phyloP scores from a whole-genome alignment of 53 echinoderm and acorn worm genomes.

The Arbacia lixula region DNA sequence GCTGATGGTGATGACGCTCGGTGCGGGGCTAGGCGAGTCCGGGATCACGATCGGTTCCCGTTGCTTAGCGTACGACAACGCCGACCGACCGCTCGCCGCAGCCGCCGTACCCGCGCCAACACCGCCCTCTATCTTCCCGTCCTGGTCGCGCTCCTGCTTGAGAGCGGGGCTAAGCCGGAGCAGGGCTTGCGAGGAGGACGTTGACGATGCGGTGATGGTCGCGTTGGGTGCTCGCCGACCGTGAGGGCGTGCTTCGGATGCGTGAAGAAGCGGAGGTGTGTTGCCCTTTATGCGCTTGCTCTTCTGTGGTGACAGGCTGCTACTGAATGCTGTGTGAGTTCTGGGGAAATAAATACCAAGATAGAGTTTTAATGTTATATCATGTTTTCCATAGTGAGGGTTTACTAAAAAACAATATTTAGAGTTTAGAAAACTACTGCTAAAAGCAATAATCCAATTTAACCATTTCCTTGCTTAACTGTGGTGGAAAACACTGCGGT shows the following conservation, averaged over 20 bases:
- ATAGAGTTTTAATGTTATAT: too few relatives aligned
- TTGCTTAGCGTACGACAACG: conserved; percentile 75
- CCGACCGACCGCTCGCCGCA: conserved; percentile 12
- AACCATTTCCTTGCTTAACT: too few relatives aligned
- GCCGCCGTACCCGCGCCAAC: conserved; percentile 1
- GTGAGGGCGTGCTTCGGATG: conserved; percentile 20
- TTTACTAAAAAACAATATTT: too few relatives aligned
- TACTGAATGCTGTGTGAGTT: conserved; percentile 88
- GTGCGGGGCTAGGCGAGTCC: conserved; percentile 89
- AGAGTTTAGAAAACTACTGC: too few relatives aligned
- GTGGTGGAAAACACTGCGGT: too few relatives aligned
- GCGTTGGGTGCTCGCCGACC: conserved; percentile 13
- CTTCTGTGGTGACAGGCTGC: conserved; percentile 98
- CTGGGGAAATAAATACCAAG: conserved; percentile 44
- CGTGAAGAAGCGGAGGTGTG: conserved; percentile 64
- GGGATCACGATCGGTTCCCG: conserved; percentile 95
- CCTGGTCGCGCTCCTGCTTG: conserved; percentile 54
- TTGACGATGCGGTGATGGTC: conserved; percentile 9
- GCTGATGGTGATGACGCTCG: conserved; percentile 96
- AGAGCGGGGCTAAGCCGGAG: conserved; percentile 23
- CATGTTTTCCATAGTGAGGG: too few relatives aligned
- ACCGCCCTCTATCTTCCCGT: conserved; percentile 5
- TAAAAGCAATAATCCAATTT: too few relatives aligned
- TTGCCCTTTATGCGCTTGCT: conserved; percentile 89
- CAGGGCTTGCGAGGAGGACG: neutral